A percentile compares a stretch with the other conserved stretches of the same genome.
phyloP scores from a whole-genome alignment of 2,797 vertebrate species.

The Diglossa cyanea region DNA sequence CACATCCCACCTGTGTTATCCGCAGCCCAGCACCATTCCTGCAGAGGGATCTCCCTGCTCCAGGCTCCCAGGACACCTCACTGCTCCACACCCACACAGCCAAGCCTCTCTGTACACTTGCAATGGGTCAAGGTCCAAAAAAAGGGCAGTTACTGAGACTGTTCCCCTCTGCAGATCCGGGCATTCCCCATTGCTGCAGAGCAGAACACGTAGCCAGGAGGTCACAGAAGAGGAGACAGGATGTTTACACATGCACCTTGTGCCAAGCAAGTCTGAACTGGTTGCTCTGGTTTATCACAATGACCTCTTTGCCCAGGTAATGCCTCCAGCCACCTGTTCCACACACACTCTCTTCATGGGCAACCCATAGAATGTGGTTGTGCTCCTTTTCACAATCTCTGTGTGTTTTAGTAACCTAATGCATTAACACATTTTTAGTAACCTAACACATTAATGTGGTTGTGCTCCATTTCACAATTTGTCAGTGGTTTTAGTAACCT shows the following conservation, averaged over 20 bases:
- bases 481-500: background rate
- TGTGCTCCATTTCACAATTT: background rate
- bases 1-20: background rate
- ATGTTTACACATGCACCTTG: rapidly evolving
- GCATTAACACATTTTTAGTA: background rate
- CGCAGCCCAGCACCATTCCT: background rate
- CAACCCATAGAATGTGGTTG: rapidly evolving
- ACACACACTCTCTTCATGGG: rapidly evolving
- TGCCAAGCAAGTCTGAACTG: background rate
- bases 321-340: background rate
- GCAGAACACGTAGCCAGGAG: background rate
- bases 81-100: background rate
- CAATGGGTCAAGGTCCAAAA: background rate
- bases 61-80: background rate
- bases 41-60: background rate
- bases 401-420: background rate
- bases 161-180: background rate
- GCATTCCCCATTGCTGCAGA: background rate
- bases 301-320: background rate
- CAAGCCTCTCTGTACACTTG: rapidly evolving
- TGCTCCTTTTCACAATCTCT: background rate
- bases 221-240: background rate
- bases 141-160: background rate
- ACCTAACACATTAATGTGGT: background rate
- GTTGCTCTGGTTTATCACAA: background rate